Evolutionary conservation across 2,797 vertebrate genomes (phyloP).

Genomic region (Agapornis canus): DNA sequence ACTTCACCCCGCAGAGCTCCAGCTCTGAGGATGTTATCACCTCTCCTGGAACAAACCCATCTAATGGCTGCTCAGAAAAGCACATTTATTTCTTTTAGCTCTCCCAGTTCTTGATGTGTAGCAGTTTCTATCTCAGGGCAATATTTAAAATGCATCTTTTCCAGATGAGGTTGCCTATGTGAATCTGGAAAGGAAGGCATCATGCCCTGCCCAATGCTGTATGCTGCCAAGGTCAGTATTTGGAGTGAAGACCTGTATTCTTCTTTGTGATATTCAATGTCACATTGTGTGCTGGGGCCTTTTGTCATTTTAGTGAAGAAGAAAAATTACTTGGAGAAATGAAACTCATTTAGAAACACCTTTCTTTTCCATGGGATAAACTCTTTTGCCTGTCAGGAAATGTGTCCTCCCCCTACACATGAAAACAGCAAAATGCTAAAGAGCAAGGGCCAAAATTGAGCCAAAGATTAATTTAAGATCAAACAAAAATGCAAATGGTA

Average conservation of each 20-base stretch:
- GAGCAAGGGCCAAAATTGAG: neutral
- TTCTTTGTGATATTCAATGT: neutral
- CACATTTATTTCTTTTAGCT: neutral
- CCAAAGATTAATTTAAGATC: neutral
- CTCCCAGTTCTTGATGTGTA: neutral
- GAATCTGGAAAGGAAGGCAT: conserved; percentile 13
- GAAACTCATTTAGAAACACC: neutral
- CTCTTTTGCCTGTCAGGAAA: neutral
- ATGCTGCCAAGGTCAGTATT: neutral
- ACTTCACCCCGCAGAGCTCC: neutral
- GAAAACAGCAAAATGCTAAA: neutral
- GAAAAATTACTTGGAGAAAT: neutral
- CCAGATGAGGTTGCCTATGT: neutral
- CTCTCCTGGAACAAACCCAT: conserved; percentile 12
- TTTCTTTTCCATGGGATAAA: neutral
- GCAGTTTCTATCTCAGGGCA: neutral
- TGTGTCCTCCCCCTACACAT: neutral
- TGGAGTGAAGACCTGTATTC: neutral
- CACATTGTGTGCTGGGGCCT: neutral
- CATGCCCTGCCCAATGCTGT: neutral
- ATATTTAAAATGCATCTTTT: neutral
- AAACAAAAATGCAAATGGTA: neutral
- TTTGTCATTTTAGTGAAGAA: neutral
- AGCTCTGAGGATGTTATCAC: neutral
- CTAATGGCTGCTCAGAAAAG: neutral